Evolutionary conservation across 2,888 invertebrate species (phyloP).

Genomic region (Trachelus tabidus): DNA sequence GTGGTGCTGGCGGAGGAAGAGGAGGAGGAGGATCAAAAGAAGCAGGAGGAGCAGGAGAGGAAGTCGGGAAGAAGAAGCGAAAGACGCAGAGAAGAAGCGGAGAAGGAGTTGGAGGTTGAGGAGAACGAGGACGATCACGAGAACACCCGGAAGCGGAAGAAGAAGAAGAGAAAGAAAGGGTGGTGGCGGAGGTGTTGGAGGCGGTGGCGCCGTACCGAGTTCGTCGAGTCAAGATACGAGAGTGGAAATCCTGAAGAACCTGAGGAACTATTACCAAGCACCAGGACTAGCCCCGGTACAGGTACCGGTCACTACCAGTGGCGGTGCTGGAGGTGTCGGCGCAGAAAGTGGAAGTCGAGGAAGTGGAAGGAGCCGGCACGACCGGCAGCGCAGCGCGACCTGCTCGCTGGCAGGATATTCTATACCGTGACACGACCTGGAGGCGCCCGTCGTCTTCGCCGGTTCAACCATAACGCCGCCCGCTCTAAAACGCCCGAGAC

Average conservation of each 20-base stretch:
- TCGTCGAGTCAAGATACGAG: neutral
- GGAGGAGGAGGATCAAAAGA: conserved; percentile 23
- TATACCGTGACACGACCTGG: conserved; percentile 56
- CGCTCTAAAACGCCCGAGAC: conserved; percentile 66
- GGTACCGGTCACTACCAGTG: neutral
- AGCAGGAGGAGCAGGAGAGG: conserved; percentile 30
- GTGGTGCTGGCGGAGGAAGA: conserved; percentile 26
- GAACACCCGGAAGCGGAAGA: conserved; percentile 20
- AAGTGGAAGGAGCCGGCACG: conserved; percentile 36
- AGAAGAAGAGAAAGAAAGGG: conserved; percentile 65
- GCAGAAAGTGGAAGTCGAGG: conserved; percentile 21
- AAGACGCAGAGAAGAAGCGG: conserved; percentile 15
- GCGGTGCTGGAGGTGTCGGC: conserved; percentile 23
- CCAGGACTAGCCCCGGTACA: neutral
- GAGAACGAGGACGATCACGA: conserved; percentile 11
- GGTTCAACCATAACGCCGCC: conserved; percentile 66
- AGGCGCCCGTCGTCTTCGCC: conserved; percentile 65
- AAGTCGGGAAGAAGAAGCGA: conserved; percentile 13
- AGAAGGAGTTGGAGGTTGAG: conserved; percentile 10
- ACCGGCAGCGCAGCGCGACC: conserved; percentile 31
- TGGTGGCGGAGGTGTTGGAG: conserved; percentile 64
- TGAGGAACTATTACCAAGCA: neutral
- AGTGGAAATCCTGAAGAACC: neutral
- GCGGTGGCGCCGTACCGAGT: conserved; percentile 51
- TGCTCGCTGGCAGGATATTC: conserved; percentile 32